Percentiles rank a stretch among this genome's conserved stretches.
Conservation (phyloP, 2,113 vertebrate genomes). For the Tychaedon coryphoeus region DNA sequence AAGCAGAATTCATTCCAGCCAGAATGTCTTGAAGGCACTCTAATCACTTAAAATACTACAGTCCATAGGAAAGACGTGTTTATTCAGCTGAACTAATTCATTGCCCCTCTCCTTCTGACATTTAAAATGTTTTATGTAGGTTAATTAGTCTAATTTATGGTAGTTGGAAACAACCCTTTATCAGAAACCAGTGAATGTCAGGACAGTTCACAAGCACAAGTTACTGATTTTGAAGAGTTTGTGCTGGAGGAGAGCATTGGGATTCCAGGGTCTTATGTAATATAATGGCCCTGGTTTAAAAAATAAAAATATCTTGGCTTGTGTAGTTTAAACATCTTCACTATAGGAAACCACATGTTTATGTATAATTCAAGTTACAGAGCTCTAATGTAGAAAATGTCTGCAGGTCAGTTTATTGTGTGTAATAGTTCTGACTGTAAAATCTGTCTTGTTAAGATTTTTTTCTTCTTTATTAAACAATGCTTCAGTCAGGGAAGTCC, state of each 20-base stretch:
- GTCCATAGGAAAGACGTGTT: not conserved
- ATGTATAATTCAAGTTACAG: constrained; percentile 1
- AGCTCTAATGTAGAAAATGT: not conserved
- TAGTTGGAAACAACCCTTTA: not conserved
- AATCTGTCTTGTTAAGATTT: not conserved
- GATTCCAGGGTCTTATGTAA: not conserved
- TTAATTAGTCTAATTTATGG: constrained; percentile 30
- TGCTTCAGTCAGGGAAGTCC: not conserved
- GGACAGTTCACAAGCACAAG: not conserved
- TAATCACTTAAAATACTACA: not conserved
- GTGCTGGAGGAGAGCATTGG: not conserved
- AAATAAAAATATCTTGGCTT: not conserved
- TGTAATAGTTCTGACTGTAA: not conserved
- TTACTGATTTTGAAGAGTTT: not conserved
- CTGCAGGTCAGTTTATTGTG: not conserved
- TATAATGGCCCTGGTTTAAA: not conserved
- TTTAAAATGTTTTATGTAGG: not conserved
- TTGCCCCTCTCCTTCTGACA: not conserved
- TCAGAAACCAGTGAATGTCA: not conserved
- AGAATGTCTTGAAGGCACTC: not conserved
- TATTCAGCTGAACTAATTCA: not conserved
- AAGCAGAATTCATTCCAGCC: not conserved
- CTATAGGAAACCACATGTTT: not conserved
- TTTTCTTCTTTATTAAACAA: not conserved
- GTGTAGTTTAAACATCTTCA: constrained; percentile 31